phyloP scores from a whole-genome alignment of 2,113 vertebrate genomes.

The Collichthys lucidus region DNA sequence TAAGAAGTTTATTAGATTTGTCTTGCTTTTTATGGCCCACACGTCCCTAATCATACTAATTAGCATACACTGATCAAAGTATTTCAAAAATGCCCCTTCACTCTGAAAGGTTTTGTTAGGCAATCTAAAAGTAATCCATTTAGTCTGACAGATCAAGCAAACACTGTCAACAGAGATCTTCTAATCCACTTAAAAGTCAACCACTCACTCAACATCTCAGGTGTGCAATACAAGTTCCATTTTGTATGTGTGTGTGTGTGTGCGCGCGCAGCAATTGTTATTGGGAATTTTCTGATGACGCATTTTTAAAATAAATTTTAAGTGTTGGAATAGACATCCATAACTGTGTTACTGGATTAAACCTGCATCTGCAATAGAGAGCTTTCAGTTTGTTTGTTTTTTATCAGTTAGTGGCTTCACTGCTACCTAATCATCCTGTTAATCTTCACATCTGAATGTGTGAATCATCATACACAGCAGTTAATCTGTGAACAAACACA shows the following conservation, averaged over 20 bases:
- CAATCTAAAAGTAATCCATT: slow-evolving; percentile 51
- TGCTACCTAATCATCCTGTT: not conserved
- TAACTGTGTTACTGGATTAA: not conserved
- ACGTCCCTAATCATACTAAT: slow-evolving; percentile 6
- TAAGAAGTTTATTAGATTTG: not conserved
- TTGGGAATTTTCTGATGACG: not conserved
- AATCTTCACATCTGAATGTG: slow-evolving; percentile 1
- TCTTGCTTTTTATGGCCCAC: not conserved
- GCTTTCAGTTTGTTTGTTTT: not conserved
- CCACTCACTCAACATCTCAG: slow-evolving; percentile 38
- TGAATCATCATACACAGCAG: not conserved
- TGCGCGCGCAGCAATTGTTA: not conserved
- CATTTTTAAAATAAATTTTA: not conserved
- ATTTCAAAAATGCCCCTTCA: not conserved
- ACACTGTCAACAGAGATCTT: slow-evolving; percentile 32
- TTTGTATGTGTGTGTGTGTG: not conserved
- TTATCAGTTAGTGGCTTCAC: not conserved
- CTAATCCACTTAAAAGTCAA: slow-evolving; percentile 59
- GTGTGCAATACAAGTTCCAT: not conserved
- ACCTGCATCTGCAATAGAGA: not conserved
- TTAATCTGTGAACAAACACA: slow-evolving; percentile 1
- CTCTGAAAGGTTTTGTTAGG: slow-evolving; percentile 12
- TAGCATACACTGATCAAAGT: slow-evolving; percentile 43
- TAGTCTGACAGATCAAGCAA: slow-evolving; percentile 47
- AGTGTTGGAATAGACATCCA: not conserved